Evolutionary conservation across 23 tunicate genomes (phyloP).

Genomic region (Clavelina lepadiformis): DNA sequence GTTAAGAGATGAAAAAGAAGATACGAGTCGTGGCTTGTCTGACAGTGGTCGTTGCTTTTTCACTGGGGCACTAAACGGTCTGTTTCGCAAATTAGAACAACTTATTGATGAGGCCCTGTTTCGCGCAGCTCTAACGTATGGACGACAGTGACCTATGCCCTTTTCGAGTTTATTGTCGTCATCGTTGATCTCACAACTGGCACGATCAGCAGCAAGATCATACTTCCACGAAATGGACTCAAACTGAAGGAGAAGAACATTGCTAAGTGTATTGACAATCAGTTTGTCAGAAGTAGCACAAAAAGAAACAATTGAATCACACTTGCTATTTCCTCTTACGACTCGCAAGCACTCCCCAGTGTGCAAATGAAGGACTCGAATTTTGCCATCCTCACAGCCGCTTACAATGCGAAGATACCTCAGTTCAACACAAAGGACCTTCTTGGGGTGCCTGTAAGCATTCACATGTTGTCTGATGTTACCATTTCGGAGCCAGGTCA

Average conservation of each 20-base stretch:
- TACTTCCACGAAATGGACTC: slow-evolving; percentile 46
- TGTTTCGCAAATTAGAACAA: slow-evolving; percentile 13
- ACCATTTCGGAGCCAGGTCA: slow-evolving; percentile 44
- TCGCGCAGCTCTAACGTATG: slow-evolving; percentile 22
- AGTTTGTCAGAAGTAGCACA: slow-evolving; percentile 21
- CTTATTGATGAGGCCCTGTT: slow-evolving; percentile 19
- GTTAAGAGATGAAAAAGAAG: slow-evolving; percentile 9
- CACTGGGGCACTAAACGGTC: slow-evolving; percentile 32
- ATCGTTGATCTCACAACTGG: neutral
- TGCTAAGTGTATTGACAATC: slow-evolving; percentile 54
- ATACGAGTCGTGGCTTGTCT: neutral
- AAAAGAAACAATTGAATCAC: slow-evolving; percentile 60
- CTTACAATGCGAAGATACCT: slow-evolving; percentile 53
- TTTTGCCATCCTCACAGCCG: slow-evolving; percentile 80
- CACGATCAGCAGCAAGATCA: slow-evolving; percentile 11
- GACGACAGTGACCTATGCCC: neutral
- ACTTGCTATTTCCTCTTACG: slow-evolving; percentile 73
- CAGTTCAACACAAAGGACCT: slow-evolving; percentile 50
- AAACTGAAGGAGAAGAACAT: slow-evolving; percentile 62
- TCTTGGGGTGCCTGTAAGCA: slow-evolving; percentile 39
- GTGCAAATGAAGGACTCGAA: slow-evolving; percentile 56
- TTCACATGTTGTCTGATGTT: slow-evolving; percentile 16
- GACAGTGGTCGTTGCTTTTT: neutral
- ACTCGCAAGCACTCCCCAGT: slow-evolving; percentile 72
- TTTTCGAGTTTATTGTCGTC: neutral